Percentiles rank a stretch among this genome's conserved stretches.
phyloP scores from a whole-genome alignment of 2,113 vertebrate genomes.

The Nycticebus coucang region DNA sequence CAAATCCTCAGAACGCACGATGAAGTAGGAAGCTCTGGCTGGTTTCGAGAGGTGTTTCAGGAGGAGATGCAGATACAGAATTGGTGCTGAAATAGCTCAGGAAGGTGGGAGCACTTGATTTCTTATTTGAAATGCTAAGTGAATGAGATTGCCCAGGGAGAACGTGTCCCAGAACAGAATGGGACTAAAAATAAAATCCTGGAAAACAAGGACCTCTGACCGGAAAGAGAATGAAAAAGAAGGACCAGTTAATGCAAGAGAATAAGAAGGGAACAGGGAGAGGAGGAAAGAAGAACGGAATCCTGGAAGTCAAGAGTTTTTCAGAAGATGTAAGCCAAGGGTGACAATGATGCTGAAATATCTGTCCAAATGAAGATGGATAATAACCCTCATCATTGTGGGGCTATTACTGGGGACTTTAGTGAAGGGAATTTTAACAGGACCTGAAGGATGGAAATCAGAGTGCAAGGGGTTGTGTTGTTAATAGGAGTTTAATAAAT shows the following conservation, averaged over 20 bases:
- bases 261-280: neutral
- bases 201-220: neutral
- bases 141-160: neutral
- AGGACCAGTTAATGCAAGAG: neutral
- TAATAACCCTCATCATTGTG: neutral
- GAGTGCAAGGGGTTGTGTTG: neutral
- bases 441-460: neutral
- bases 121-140: neutral
- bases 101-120: neutral
- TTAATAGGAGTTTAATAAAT: neutral
- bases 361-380: neutral
- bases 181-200: neutral
- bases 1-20: neutral
- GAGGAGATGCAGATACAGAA: neutral
- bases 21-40: neutral
- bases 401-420: neutral
- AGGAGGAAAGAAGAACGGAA: neutral
- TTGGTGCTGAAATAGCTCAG: too few species aligned
- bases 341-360: neutral
- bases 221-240: neutral
- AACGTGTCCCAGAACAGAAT: neutral
- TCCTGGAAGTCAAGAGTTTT: neutral
- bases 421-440: neutral
- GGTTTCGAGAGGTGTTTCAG: neutral
- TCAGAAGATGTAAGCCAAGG: neutral